These are phyloP conservation scores for Psammodynastes pulverulentus DNA, from an alignment of 2,113 vertebrate genomes.

Conservation along the genomic window DNA sequence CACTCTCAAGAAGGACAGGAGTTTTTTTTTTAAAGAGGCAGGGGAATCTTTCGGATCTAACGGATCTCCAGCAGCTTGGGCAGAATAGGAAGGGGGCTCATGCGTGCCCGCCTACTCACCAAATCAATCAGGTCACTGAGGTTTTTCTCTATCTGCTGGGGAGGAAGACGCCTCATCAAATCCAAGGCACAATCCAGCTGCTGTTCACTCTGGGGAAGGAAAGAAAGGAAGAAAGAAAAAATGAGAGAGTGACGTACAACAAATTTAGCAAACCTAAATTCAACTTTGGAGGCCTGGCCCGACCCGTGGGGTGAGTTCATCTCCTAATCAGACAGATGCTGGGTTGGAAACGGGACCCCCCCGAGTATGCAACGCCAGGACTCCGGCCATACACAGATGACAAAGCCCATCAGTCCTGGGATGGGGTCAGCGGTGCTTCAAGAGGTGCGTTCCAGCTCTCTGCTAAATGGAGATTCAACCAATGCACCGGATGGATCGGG, in stretches of 20 bases:
- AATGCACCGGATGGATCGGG: not conserved
- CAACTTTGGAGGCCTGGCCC: not conserved
- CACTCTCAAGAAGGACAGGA: not conserved
- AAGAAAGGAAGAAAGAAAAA: not conserved
- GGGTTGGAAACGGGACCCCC: not conserved
- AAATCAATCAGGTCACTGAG: conserved; percentile 99
- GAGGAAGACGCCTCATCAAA: conserved; percentile 99
- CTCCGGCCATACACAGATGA: not conserved
- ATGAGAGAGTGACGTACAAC: not conserved
- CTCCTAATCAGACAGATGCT: not conserved
- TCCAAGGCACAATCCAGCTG: conserved; percentile 99
- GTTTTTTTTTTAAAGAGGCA: not conserved
- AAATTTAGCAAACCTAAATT: not conserved
- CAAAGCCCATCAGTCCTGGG: not conserved
- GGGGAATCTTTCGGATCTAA: not conserved
- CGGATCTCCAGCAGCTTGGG: not conserved
- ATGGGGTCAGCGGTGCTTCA: not conserved
- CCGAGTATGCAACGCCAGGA: not conserved
- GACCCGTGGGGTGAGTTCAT: too few relatives aligned
- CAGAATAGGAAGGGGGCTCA: fast-evolving
- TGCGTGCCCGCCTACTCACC: conserved; percentile 70
- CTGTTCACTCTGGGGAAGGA: conserved; percentile 83
- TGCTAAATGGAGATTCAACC: not conserved
- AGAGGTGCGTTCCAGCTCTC: not conserved
- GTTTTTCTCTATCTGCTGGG: conserved; percentile 99